Evolutionary conservation across 1,140 invertebrate genomes (phyloP).

Genomic region (Nephila pilipes): DNA sequence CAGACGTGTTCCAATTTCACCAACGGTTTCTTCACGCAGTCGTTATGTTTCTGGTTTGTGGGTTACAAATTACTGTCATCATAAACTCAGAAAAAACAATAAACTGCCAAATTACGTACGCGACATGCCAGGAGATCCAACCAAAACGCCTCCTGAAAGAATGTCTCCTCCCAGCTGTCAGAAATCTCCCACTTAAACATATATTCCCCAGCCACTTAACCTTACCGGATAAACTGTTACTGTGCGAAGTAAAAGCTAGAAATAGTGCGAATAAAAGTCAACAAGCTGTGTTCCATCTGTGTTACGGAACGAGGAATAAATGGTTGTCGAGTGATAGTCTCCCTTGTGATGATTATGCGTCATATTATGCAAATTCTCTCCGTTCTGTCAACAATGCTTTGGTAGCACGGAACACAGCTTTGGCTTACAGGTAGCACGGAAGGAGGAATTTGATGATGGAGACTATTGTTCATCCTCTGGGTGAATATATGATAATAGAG

Average conservation of each 20-base stretch:
- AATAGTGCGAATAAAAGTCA: conserved; percentile 27
- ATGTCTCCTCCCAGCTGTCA: too few species aligned
- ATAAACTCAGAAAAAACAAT: too few species aligned
- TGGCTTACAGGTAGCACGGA: neutral
- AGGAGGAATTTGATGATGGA: neutral
- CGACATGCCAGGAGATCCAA: neutral
- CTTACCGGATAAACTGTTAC: neutral
- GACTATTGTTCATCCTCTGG: neutral
- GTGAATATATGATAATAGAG: conserved; percentile 3
- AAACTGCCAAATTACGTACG: too few species aligned
- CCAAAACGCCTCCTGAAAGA: neutral
- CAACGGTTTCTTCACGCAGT: too few species aligned
- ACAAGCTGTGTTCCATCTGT: neutral
- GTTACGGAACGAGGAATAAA: neutral
- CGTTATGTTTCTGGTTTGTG: too few species aligned
- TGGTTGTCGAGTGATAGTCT: neutral
- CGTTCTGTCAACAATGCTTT: neutral
- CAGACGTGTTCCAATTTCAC: too few species aligned
- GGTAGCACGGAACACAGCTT: too few species aligned
- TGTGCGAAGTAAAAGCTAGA: neutral
- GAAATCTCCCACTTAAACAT: neutral
- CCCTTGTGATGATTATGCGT: conserved; percentile 32
- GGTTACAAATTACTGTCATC: too few species aligned
- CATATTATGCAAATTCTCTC: conserved; percentile 39
- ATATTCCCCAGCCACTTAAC: neutral